Base-by-base conservation (phyloP, 2,113 vertebrate genomes). In the Ptilorrhoa leucosticta region DNA sequence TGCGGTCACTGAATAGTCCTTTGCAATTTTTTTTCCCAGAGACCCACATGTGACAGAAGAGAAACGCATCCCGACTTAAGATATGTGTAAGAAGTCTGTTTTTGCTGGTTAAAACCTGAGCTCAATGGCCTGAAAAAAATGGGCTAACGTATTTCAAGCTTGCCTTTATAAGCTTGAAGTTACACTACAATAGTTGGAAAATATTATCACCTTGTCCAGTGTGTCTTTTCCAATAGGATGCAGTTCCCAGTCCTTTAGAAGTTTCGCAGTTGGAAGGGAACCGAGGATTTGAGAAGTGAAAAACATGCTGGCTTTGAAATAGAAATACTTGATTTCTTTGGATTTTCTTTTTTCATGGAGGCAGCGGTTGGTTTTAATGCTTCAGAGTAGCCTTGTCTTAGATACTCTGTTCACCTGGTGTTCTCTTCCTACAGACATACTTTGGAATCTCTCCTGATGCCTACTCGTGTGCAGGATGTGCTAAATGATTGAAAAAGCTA, bases 1-100 rank as follows among this genome's bases (percentile, higher is more conserved):
- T 4, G 1, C 0, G 0, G 14, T 71, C 22, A 28, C 30, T 27
- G n/a, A 57, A 15, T 5, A 63, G 28, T 50, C 19, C 23, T 81
- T 33, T 51, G 10, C 33, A 2, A 2, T 9, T 77, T 70, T 64
- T 79, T 71, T 14, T 40, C 8, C 15, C 26, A 10, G 58, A 77
- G 3, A 42, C 31, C 15, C 13, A 18, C 42, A 23, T 0, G 0
- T 39, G 61, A 18, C 37, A 50, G 31, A 51, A 45, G 13, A 65
- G 61, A 33, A 80, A 14, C 0, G 0, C 0, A 0, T 61, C 40
- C 50, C 47, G n/a, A 50, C 12, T 39, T 21, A 10, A 28, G 9
- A 2, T 50, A 10, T 5, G 5, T 40, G 15, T 76, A 24, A 11
- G 18, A 53, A 76, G 9, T 30, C 28, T 10, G 1, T 2, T 81